These are phyloP conservation scores for Mythimna albipuncta DNA, from an alignment of 2,888 invertebrate genomes.

Conservation along the genomic window DNA sequence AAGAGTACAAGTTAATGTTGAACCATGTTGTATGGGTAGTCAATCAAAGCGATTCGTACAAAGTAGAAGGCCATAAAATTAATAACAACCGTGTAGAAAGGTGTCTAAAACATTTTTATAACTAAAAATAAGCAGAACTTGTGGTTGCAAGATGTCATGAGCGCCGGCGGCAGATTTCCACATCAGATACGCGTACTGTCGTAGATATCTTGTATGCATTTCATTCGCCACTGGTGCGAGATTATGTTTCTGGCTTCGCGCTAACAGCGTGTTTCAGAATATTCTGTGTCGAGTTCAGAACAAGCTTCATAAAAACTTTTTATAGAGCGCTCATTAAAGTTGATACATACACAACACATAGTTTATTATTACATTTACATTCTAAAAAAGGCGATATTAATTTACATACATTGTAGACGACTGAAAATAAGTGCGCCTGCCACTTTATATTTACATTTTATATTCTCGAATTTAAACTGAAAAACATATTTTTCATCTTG, in stretches of 20 bases:
- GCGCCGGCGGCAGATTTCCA: constrained; percentile 54
- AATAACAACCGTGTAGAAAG: constrained; percentile 7
- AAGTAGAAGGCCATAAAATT: constrained; percentile 4
- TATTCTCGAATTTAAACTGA: not conserved
- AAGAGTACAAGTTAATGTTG: too few species aligned
- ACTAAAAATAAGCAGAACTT: constrained; percentile 30
- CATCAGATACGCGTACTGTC: constrained; percentile 50
- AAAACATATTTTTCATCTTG: not conserved
- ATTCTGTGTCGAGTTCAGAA: constrained; percentile 55
- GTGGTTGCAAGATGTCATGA: constrained; percentile 49
- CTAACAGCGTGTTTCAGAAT: constrained; percentile 60
- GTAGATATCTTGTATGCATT: constrained; percentile 56
- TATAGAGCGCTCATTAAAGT: constrained; percentile 42
- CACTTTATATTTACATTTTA: constrained; percentile 11
- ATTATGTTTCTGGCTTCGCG: constrained; percentile 56
- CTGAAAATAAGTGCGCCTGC: constrained; percentile 16
- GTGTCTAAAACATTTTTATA: constrained; percentile 17
- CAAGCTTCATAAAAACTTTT: constrained; percentile 54
- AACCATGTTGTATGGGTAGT: too few species aligned
- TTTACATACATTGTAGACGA: constrained; percentile 33
- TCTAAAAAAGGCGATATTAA: constrained; percentile 34
- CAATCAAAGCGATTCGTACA: too few species aligned
- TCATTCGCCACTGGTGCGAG: constrained; percentile 54
- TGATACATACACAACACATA: constrained; percentile 35
- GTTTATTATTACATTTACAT: constrained; percentile 47